Base-by-base conservation (phyloP, 2,888 invertebrate genomes). In the Morpho achilles region DNA sequence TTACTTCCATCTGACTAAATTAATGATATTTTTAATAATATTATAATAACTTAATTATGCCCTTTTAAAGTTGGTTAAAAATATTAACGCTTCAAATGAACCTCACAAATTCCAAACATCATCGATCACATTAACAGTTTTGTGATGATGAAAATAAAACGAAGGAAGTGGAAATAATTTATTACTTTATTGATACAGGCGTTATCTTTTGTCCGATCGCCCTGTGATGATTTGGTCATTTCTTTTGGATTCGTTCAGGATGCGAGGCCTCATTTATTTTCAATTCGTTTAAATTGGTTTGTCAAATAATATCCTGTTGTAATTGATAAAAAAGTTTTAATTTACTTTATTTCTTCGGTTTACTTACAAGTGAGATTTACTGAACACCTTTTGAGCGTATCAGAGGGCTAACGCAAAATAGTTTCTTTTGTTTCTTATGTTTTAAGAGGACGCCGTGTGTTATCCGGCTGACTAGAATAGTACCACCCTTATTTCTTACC, bases 151-250 rank as follows among this genome's bases (percentile, higher is more conserved):
- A 82, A 82, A 81, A 80, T 76, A 79, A 79, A 77, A 73, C 73
- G 69, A 74, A 82, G 86, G 85, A 86, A 84, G 80, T 80, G 72
- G 76, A 78, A 78, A 80, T 83, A 86, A 87, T 87, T 78, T 83
- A 85, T 88, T 85, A 85, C 84, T 85, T 85, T 84, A 89, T 88
- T 87, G 87, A 87, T 88, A 84, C 80, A 78, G 77, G 69, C 73
- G 71, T 79, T 87, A 89, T 88, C 88, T 84, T 73, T 77, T 75
- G 82, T 79, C 84, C 87, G 82, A 89, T 89, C 88, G 67, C 61
- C 66, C 65, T 70, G 73, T 76, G 79, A 79, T 82, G 80, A 81
- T 80, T 80, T 70, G 73, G 76, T 79, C 74, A 75, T 80, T 83
- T 74, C 73, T 74, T 77, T 76, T 73, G 67, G 74, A 80, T 80